Conservation (phyloP, 2,113 vertebrate species). For the Rhipidura dahli region DNA sequence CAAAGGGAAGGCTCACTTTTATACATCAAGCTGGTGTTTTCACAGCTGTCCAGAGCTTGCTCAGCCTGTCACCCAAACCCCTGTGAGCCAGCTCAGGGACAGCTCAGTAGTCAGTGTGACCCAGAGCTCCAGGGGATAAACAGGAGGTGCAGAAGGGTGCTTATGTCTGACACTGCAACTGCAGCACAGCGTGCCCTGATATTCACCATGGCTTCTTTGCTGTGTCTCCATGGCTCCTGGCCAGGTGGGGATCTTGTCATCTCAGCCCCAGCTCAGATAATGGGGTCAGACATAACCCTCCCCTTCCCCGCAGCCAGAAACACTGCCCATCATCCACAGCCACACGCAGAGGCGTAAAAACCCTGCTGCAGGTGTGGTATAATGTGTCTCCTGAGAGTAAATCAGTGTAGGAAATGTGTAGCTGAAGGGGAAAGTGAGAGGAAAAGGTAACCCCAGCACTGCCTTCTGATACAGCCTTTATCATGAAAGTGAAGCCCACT, state of each 20-base stretch:
- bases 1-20: neutral
- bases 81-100: neutral
- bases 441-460: neutral
- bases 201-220: neutral
- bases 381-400: neutral
- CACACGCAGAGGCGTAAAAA: fast-evolving
- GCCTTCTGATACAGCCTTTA: neutral
- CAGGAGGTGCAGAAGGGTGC: neutral
- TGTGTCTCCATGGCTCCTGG: neutral
- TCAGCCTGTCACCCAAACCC: neutral
- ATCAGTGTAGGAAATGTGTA: neutral
- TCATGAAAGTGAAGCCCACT: neutral
- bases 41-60: neutral
- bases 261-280: neutral
- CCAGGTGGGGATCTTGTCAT: neutral
- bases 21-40: neutral
- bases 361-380: neutral
- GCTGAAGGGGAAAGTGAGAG: neutral
- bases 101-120: neutral
- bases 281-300: fast-evolving
- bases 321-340: neutral
- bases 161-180: neutral
- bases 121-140: neutral
- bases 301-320: neutral
- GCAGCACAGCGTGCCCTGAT: neutral